These are phyloP conservation scores for Bombyx mori DNA, from an alignment of 1,140 invertebrate species.

Conservation along the genomic window DNA sequence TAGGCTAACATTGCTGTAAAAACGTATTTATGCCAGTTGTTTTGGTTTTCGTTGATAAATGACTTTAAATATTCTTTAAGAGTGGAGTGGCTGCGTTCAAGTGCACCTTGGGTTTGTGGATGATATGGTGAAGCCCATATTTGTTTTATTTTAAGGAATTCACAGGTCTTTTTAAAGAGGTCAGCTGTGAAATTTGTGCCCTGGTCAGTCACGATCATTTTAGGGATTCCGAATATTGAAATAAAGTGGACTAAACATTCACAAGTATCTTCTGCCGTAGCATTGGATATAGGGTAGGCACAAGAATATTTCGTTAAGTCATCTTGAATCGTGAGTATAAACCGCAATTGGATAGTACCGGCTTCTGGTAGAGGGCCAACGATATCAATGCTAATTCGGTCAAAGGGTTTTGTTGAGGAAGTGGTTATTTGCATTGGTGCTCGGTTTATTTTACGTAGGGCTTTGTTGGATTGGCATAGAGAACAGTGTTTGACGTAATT, in stretches of 20 bases:
- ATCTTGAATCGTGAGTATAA: conserved; percentile 5
- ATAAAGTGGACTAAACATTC: conserved; percentile 9
- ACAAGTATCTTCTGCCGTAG: conserved; percentile 3
- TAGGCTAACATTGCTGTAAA: conserved; percentile 4
- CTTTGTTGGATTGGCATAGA: no score
- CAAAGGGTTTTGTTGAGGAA: not conserved
- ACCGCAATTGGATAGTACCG: not conserved
- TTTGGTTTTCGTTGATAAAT: conserved; percentile 7
- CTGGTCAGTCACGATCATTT: not conserved
- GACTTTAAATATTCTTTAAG: conserved; percentile 12
- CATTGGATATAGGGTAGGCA: conserved; percentile 1
- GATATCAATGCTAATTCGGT: not conserved
- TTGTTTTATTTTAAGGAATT: conserved; percentile 8
- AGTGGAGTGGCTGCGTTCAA: conserved; percentile 5
- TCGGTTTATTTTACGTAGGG: not conserved
- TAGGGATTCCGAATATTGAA: conserved; percentile 3
- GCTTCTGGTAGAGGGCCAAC: conserved; percentile 7
- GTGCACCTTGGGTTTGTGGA: conserved; percentile 5
- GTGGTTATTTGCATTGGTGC: conserved; percentile 6
- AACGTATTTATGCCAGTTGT: conserved; percentile 8
- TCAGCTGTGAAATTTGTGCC: conserved; percentile 3
- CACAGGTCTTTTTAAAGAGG: conserved; percentile 4
- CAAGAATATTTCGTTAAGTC: conserved; percentile 6
- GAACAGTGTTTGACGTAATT: no score
- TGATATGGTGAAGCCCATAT: conserved; percentile 3